phyloP scores from a whole-genome alignment of 2,888 invertebrate species.

The Spodoptera littoralis region DNA sequence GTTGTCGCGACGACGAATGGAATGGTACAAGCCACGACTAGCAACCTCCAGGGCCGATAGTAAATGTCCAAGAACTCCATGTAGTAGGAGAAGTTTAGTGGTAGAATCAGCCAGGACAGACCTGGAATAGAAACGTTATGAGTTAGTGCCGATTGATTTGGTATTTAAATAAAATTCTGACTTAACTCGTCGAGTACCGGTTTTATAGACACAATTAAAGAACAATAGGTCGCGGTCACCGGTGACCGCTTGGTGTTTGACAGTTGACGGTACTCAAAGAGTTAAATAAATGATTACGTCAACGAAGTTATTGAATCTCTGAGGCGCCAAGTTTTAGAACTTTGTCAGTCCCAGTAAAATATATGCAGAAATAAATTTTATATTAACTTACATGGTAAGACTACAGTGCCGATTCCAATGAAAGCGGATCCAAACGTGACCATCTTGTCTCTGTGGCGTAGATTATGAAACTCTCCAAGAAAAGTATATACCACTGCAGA shows the following conservation, averaged over 20 bases:
- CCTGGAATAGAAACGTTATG: conserved; percentile 73
- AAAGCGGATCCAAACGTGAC: conserved; percentile 85
- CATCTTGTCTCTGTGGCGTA: conserved; percentile 83
- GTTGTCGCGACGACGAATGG: conserved; percentile 90
- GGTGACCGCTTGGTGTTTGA: too few species aligned
- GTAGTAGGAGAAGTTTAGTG: conserved; percentile 83
- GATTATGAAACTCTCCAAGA: conserved; percentile 88
- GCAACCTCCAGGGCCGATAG: conserved; percentile 93
- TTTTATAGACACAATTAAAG: too few species aligned
- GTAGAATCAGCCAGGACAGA: conserved; percentile 92
- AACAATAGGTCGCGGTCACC: too few species aligned
- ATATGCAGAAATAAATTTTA: too few species aligned
- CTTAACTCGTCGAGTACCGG: too few species aligned
- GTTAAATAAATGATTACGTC: too few species aligned
- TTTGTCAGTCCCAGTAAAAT: too few species aligned
- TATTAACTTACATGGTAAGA: conserved; percentile 84
- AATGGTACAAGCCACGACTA: conserved; percentile 90
- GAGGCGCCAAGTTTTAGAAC: too few species aligned
- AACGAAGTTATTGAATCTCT: too few species aligned
- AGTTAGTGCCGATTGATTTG: too few species aligned
- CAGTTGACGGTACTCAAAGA: too few species aligned
- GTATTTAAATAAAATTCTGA: too few species aligned
- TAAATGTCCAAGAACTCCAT: conserved; percentile 83
- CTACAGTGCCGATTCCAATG: conserved; percentile 85
- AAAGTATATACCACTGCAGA: conserved; percentile 89